phyloP scores from a whole-genome alignment of 2,113 vertebrate species.

The Clarias batrachus region DNA sequence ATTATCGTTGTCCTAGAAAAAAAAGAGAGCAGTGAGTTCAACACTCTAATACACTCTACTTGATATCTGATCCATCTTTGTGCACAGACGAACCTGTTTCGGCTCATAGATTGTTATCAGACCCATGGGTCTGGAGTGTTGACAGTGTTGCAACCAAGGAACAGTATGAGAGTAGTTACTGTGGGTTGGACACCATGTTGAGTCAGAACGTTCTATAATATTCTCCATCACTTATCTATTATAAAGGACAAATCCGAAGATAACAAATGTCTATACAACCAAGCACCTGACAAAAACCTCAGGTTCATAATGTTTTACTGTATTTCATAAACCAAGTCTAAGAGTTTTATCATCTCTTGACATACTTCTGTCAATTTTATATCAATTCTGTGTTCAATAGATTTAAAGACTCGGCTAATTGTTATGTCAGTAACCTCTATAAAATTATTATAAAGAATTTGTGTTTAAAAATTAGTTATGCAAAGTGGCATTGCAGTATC shows the following conservation, averaged over 20 bases:
- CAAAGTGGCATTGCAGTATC: neutral
- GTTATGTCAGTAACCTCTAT: neutral
- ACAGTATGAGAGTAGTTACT: neutral
- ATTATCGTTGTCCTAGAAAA: conserved; percentile 46
- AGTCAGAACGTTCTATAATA: neutral
- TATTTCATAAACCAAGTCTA: neutral
- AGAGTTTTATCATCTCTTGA: neutral
- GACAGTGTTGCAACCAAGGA: conserved; percentile 34
- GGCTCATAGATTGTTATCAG: conserved; percentile 43
- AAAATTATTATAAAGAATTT: neutral
- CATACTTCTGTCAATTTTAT: neutral
- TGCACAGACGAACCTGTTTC: conserved; percentile 41
- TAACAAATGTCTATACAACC: neutral
- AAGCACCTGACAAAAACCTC: neutral
- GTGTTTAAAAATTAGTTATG: neutral
- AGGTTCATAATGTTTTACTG: neutral
- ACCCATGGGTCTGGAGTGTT: conserved; percentile 41
- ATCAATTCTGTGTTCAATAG: neutral
- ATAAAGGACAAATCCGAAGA: neutral
- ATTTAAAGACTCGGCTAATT: neutral
- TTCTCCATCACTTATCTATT: neutral
- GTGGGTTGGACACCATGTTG: conserved; percentile 6
- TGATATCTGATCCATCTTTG: conserved; percentile 43
- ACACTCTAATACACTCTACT: conserved; percentile 41
- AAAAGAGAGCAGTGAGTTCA: conserved; percentile 44